Percentiles rank a stretch among this genome's conserved stretches.
These are phyloP conservation scores for Poeciliopsis turrubarensis DNA, from an alignment of 2,113 vertebrate species.

Conservation along the genomic window DNA sequence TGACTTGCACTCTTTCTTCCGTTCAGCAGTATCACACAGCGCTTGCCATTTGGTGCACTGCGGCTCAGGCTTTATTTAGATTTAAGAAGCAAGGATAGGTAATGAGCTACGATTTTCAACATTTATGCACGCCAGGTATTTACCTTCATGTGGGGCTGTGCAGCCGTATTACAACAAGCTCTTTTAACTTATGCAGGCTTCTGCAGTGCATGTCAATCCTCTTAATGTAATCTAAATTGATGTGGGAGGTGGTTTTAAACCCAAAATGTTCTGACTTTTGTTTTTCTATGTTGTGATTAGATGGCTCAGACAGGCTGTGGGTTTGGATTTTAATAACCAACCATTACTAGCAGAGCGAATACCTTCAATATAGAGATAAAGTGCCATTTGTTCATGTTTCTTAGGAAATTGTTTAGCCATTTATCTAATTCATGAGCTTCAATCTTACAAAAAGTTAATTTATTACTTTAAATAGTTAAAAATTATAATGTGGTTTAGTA, in stretches of 20 bases:
- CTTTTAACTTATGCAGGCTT: neutral
- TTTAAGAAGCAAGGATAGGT: neutral
- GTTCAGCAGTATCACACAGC: slow-evolving; percentile 14
- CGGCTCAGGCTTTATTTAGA: slow-evolving; percentile 8
- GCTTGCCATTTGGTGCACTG: slow-evolving; percentile 17
- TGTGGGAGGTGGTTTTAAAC: neutral
- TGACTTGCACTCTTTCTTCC: slow-evolving; percentile 1
- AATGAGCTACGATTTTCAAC: neutral
- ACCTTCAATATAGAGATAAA: too few species aligned
- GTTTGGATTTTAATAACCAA: slow-evolving; percentile 12
- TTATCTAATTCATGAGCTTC: neutral
- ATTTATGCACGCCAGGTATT: neutral
- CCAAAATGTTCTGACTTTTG: neutral
- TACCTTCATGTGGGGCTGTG: neutral
- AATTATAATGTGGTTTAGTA: neutral
- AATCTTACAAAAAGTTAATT: neutral
- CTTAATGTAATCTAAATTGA: neutral
- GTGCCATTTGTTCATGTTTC: too few species aligned
- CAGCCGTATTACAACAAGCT: neutral
- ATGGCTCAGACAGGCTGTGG: neutral
- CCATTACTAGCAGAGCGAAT: too few species aligned
- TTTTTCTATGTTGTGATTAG: neutral
- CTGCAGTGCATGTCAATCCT: neutral
- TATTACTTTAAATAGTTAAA: neutral
- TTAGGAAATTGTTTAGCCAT: neutral